Evolutionary conservation across 2,113 vertebrate species (phyloP), one percentile per base, ranked within the genome.

Genomic region (Emydura subglobosa): DNA sequence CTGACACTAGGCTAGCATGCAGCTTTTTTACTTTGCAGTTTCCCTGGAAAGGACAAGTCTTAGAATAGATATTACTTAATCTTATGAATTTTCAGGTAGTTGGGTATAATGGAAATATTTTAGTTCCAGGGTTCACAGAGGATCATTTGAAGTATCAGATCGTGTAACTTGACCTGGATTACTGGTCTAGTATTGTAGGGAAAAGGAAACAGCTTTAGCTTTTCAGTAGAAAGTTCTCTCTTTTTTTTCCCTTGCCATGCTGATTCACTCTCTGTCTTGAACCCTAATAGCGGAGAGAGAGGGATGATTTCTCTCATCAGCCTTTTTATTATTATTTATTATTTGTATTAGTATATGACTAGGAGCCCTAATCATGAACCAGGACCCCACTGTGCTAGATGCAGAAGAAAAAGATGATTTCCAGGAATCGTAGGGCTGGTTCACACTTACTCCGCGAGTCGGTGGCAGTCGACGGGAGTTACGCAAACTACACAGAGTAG

Each of bases 151-250:
- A 87, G 34, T 17, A 49, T 54, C 42, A 49, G 10, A 0, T 83
- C 31, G 50, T 39, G 90, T 65, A 1, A 0, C 0, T 83, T 51
- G 9, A 11, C 72, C 79, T 4, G 5, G 42, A 53, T 50, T 86
- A 61, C 17, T 80, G 51, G 24, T 84, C 61, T 0, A 29, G 49
- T 39, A 57, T 42, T 86, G 17, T n/a, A 72, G 54, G 42, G 13
- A 92, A 61, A 50, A 85, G 65, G 85, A 42, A 0, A 0, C 87
- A 0, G 1, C 82, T 96, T 81, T 65, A 0, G 0, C 4, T 81
- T 90, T 91, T 96, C 72, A 34, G 29, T 11, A 25, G 68, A 74
- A 42, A 42, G 10, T 19, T 74, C 90, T 39, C 13, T 94, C 42
- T 4, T 0, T 83, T 47, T 57, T 16, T 17, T 2, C 6, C 27